phyloP scores from a whole-genome alignment of 2,888 invertebrate genomes.

The Drosophila helvetica region DNA sequence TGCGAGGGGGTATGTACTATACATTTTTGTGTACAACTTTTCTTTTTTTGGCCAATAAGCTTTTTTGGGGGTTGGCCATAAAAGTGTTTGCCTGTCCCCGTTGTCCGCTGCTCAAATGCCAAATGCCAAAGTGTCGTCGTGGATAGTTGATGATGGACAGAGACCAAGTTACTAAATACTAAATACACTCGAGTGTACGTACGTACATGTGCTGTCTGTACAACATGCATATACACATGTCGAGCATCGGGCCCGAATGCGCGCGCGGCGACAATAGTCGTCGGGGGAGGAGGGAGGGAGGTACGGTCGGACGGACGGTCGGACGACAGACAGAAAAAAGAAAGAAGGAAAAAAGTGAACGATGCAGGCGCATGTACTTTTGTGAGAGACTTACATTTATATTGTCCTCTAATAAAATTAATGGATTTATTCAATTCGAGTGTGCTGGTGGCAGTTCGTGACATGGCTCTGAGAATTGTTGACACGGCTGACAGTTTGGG shows the following conservation, averaged over 20 bases:
- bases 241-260: conserved; percentile 41
- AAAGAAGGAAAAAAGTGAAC: not conserved
- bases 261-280: conserved; percentile 21
- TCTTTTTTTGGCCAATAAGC: not conserved
- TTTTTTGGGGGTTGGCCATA: not conserved
- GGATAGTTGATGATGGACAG: conserved; percentile 46
- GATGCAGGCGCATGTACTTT: conserved; percentile 70
- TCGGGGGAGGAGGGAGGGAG: no score
- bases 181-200: conserved; percentile 27
- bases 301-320: conserved; percentile 4
- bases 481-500: conserved; percentile 27
- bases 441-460: conserved; percentile 68
- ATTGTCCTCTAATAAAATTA: conserved; percentile 82
- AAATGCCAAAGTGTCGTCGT: conserved; percentile 45
- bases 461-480: conserved; percentile 44
- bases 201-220: conserved; percentile 46
- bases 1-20: not conserved
- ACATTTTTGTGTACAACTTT: not conserved
- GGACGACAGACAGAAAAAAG: conserved; percentile 31
- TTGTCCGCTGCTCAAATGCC: not conserved
- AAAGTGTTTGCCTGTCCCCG: not conserved
- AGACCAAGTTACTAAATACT: conserved; percentile 53
- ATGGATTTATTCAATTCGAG: conserved; percentile 81
- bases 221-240: conserved; percentile 51
- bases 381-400: conserved; percentile 77